These are phyloP conservation scores for Aspidapion aeneum DNA, from an alignment of 2,888 invertebrate genomes.

Conservation along the genomic window DNA sequence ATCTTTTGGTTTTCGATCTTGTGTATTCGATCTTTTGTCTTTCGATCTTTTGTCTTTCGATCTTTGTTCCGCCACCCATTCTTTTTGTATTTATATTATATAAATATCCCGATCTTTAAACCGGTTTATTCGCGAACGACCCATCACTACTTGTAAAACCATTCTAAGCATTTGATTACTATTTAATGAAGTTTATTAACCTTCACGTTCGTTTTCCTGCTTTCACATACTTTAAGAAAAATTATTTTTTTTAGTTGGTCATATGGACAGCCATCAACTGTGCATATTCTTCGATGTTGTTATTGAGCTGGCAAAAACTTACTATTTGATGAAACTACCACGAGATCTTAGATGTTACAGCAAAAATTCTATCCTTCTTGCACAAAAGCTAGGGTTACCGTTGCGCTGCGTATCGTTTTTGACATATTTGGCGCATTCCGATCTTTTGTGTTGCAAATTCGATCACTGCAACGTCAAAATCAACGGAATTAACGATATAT, in stretches of 20 bases:
- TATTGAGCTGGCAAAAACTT: conserved; percentile 30
- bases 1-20: too few species aligned
- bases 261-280: conserved; percentile 22
- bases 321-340: conserved; percentile 34
- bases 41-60: too few species aligned
- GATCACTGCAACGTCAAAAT: conserved; percentile 39
- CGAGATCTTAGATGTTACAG: conserved; percentile 36
- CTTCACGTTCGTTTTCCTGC: too few species aligned
- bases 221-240: too few species aligned
- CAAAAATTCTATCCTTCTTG: conserved; percentile 31
- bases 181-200: too few species aligned
- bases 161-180: too few species aligned
- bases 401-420: conserved; percentile 35
- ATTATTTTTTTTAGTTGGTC: conserved; percentile 17
- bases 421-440: conserved; percentile 36
- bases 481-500: conserved; percentile 34
- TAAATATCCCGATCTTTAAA: too few species aligned
- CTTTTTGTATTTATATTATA: too few species aligned
- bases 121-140: too few species aligned
- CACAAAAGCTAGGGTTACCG: conserved; percentile 39
- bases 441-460: conserved; percentile 33
- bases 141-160: too few species aligned
- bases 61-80: too few species aligned
- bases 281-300: conserved; percentile 33
- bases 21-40: too few species aligned